These are phyloP conservation scores for Acholoe squamosa DNA, from an alignment of 2,888 invertebrate species.

Conservation along the genomic window DNA sequence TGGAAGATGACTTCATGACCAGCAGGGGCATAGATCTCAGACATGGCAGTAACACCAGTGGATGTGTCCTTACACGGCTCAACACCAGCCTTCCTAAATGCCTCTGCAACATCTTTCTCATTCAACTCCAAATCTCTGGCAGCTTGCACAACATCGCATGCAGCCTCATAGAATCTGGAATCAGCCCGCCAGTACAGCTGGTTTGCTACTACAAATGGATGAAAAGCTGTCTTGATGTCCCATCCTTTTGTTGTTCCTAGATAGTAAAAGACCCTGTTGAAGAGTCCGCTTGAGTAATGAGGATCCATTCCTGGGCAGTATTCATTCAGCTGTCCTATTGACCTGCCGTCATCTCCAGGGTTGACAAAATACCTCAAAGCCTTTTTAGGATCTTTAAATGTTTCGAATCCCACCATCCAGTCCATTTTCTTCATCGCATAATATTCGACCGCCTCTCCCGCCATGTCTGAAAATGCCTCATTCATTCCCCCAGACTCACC, in stretches of 20 bases:
- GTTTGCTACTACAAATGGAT: slow-evolving; percentile 72
- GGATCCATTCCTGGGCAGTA: slow-evolving; percentile 70
- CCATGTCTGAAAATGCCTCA: slow-evolving; percentile 69
- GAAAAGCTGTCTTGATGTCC: slow-evolving; percentile 70
- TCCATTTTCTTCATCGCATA: slow-evolving; percentile 67
- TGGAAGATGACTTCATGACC: slow-evolving; percentile 40
- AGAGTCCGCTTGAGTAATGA: slow-evolving; percentile 73
- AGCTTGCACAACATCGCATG: slow-evolving; percentile 44
- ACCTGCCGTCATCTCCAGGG: slow-evolving; percentile 71
- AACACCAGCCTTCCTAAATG: slow-evolving; percentile 39
- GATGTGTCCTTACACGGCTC: slow-evolving; percentile 30
- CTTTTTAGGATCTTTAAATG: slow-evolving; percentile 59
- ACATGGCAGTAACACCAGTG: slow-evolving; percentile 15
- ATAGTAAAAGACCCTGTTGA: slow-evolving; percentile 71
- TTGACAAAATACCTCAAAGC: slow-evolving; percentile 71
- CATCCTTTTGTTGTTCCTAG: slow-evolving; percentile 69
- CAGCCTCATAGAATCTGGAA: slow-evolving; percentile 37
- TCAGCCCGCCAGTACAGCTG: slow-evolving; percentile 71
- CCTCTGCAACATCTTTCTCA: slow-evolving; percentile 10
- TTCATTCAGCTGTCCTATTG: slow-evolving; percentile 69
- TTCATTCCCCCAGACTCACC: slow-evolving; percentile 61
- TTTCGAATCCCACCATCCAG: slow-evolving; percentile 67
- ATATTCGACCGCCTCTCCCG: slow-evolving; percentile 70
- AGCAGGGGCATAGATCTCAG: slow-evolving; percentile 16
- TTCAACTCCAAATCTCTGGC: not conserved